Evolutionary conservation across 2,797 vertebrate species (phyloP).

Genomic region (Tangara arthus): DNA sequence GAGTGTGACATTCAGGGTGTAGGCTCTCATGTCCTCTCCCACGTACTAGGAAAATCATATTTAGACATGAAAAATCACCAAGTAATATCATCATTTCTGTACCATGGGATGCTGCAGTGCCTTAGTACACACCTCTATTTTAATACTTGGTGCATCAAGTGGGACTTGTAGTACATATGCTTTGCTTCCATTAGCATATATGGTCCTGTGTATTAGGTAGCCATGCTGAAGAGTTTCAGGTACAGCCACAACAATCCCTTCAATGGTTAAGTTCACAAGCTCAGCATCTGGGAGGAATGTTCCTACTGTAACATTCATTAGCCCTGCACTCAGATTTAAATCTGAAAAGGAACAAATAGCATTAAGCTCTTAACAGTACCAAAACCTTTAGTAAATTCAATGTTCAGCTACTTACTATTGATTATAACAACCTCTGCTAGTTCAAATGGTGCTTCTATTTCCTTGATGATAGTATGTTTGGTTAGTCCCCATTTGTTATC

Average conservation of each 20-base stretch:
- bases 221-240: not conserved
- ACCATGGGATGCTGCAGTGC: rapidly evolving
- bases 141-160: constrained; percentile 31
- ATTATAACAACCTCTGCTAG: not conserved
- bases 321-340: not conserved
- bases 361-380: not conserved
- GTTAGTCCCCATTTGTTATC: constrained; percentile 54
- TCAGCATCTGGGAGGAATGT: constrained; percentile 60
- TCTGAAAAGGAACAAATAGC: not conserved
- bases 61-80: not conserved
- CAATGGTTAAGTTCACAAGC: constrained; percentile 49
- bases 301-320: constrained; percentile 61
- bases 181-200: constrained; percentile 40
- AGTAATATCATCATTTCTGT: not conserved
- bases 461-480: constrained; percentile 57
- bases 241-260: not conserved
- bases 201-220: not conserved
- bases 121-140: constrained; percentile 44
- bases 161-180: constrained; percentile 25
- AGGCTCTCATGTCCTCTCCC: not conserved
- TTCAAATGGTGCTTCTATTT: constrained; percentile 59
- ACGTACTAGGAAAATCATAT: constrained; percentile 26
- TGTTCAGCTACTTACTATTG: constrained; percentile 41
- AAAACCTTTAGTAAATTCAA: not conserved
- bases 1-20: constrained; percentile 57